Base-by-base conservation (phyloP, 1,140 invertebrate genomes). In the Oppia nitens region DNA sequence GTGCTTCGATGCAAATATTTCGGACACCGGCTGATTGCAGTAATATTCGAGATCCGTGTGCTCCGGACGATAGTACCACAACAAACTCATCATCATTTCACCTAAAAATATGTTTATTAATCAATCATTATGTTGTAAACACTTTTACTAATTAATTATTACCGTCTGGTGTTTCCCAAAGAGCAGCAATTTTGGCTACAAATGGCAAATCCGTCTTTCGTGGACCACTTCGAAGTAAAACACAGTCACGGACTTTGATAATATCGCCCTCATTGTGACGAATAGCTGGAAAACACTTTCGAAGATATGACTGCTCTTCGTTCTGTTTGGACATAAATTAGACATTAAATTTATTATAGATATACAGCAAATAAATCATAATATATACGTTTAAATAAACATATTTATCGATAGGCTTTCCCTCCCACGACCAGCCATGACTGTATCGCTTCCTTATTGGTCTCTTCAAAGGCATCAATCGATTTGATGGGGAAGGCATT, bases 1-100 rank as follows among this genome's bases (percentile, higher is more conserved):
- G 74, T 96, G 92, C 56, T 87, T 81, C 1, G 90, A 95, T 25
- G 92, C 92, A 74, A 94, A 97, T 48, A 96, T 83, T 74, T 96
- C 92, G 67, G 21, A 4, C 3, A 81, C 79, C 65, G 83, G 81
- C 72, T 93, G 86, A 23, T 78, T 78, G 23, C 79, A 74, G 17
- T 40, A 40, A 40, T 40, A 40, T 40, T 40, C 88, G 66, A 83
- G 80, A 65, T 96, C 90, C 0, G 89, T 94, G 72, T 97, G 92
- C 73, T 98, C 92, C 0, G 92, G 91, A 66, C 91, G 79, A 74
- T 98, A 97, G 75, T 94, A 98, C 93, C 93, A 96, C 52, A 95
- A 73, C 54, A 96, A 74, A 1, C 87, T 91, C 76, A 95, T 86
- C 86, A 92, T 94, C 87, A 95, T 93, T 72, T 95, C 90, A 57